A percentile compares a stretch with the other conserved stretches of the same genome.
These are phyloP conservation scores for Luperina testacea DNA, from an alignment of 2,888 invertebrate species.

Conservation along the genomic window DNA sequence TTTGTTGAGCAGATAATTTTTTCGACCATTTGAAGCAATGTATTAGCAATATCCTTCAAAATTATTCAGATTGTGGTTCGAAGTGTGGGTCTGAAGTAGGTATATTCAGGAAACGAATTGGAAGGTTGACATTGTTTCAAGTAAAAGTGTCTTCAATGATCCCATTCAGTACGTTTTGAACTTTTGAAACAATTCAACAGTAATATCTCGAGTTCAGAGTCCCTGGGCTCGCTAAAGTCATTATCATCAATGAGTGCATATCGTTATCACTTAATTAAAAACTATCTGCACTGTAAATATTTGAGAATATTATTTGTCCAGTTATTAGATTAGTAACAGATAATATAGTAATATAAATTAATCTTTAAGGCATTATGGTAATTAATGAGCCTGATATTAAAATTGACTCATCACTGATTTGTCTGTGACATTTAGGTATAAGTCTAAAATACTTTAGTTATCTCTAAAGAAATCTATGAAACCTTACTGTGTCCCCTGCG, in stretches of 20 bases:
- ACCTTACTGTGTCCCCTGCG: background rate
- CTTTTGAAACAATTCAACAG: no score
- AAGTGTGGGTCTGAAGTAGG: background rate
- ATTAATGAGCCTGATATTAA: slow-evolving; percentile 15
- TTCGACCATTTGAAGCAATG: background rate
- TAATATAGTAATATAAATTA: background rate
- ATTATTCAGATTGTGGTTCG: background rate
- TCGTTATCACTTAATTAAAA: background rate
- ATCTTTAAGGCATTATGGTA: background rate
- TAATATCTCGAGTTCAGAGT: background rate
- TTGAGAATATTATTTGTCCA: background rate
- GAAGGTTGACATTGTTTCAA: background rate
- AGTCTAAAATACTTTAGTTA: background rate
- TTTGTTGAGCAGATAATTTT: no score
- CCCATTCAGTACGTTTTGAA: no score
- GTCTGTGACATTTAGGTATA: background rate
- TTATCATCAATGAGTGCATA: background rate
- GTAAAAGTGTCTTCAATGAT: background rate
- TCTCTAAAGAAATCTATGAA: background rate
- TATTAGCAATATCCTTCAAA: background rate
- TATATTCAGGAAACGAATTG: slow-evolving; percentile 6
- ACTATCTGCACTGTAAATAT: no score
- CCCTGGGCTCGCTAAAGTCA: background rate
- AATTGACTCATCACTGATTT: slow-evolving; percentile 1
- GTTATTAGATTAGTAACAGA: slow-evolving; percentile 3